Evolutionary conservation across 2,113 vertebrate species (phyloP), one percentile per base, ranked within the genome.

Genomic region (Poeciliopsis retropinna): DNA sequence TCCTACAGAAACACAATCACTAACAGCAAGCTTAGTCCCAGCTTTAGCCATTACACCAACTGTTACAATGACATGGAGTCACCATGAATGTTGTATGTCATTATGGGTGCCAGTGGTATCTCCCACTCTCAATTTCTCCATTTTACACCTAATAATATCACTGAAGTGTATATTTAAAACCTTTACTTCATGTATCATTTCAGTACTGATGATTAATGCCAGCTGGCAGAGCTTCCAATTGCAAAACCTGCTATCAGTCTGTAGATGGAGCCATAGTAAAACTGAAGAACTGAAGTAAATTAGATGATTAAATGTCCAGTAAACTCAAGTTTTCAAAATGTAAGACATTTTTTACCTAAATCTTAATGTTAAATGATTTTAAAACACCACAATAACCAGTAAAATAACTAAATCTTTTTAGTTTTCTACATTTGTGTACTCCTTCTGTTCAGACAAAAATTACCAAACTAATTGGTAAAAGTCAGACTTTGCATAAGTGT

Each of bases 181-280:
- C 3, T 57, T n/a, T 57, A 57, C 25, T 57, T 9, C 2, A 9
- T 11, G 22, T 57, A 57, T 54, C 10, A 25, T n/a, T 8, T 10
- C 10, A 10, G 22, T 57, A 22, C 19, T 57, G 8, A 2, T 25
- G 5, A 9, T 54, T 10, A 64, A 32, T 64, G 11, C 9, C 34
- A n/a, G 7, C 10, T 11, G 12, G 4, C 25, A 25, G 17, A 37
- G 12, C 3, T 25, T 6, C 25, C 25, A 10, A 60, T 31, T 19
- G 60, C 1, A 41, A 65, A 28, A 75, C 73, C 41, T 39, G 39
- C 19, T 62, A 31, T 31, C 54, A 19, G 34, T 78, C 87, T 87
- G 76, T 25, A 85, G 89, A 80, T 86, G 85, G 87, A 75, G 82
- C 64, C 60, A 77, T 32, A 85, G 68, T 22, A 67, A 69, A 83